These are phyloP conservation scores for Solen grandis DNA, from an alignment of 1,140 invertebrate species.

Conservation along the genomic window DNA sequence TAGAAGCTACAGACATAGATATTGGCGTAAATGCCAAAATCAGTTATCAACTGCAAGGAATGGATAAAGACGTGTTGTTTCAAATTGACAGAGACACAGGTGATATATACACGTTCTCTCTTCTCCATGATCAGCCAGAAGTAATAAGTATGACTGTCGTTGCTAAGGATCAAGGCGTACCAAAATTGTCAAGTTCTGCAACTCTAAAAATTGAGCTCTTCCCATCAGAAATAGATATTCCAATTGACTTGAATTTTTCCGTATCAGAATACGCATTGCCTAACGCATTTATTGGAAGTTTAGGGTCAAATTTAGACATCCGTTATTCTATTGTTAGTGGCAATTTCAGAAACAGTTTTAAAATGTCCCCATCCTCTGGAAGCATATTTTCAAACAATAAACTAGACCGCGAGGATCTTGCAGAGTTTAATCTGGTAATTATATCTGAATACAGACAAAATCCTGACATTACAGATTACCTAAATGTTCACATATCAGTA, in stretches of 20 bases:
- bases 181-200: constrained; percentile 11
- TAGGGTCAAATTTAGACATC: background rate
- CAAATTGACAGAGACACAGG: constrained; percentile 40
- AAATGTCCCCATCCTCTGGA: constrained; percentile 13
- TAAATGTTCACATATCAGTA: constrained; percentile 36
- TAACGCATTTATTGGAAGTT: constrained; percentile 33
- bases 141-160: too few species aligned
- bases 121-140: too few species aligned
- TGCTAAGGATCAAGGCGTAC: constrained; percentile 25
- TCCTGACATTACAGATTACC: constrained; percentile 8
- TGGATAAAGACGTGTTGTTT: constrained; percentile 18
- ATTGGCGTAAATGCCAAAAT: constrained; percentile 1
- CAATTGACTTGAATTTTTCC: constrained; percentile 37
- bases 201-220: constrained; percentile 28
- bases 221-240: background rate
- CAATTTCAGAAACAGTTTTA: constrained; percentile 42
- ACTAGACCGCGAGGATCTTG: constrained; percentile 28
- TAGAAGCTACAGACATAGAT: constrained; percentile 29
- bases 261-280: constrained; percentile 41
- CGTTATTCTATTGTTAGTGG: constrained; percentile 33
- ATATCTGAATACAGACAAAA: background rate
- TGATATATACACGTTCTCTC: constrained; percentile 30
- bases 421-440: constrained; percentile 23
- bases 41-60: constrained; percentile 32
- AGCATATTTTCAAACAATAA: constrained; percentile 29